A percentile compares a stretch with the other conserved stretches of the same genome.
Evolutionary conservation across 2,113 vertebrate genomes (phyloP).

Genomic region (Saccopteryx leptura): DNA sequence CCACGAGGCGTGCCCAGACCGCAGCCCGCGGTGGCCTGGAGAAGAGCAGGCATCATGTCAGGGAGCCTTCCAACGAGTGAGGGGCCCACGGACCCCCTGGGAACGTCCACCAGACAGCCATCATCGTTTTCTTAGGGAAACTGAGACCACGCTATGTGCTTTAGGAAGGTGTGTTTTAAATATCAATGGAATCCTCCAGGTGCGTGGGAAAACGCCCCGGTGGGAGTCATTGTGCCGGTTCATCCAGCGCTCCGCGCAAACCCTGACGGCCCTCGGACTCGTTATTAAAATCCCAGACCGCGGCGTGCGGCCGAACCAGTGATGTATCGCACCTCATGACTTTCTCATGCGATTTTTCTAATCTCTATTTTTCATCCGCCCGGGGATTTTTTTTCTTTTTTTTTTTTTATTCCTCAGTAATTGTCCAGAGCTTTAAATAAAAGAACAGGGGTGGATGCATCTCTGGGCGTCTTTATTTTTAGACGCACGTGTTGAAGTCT

Average conservation of each 20-base stretch:
- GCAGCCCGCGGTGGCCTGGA: background rate
- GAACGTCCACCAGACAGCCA: background rate
- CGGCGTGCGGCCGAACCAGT: background rate
- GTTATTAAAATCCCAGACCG: conserved; percentile 63
- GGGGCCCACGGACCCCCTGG: too few species aligned
- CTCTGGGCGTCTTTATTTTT: conserved; percentile 35
- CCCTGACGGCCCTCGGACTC: background rate
- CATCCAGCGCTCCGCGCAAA: background rate
- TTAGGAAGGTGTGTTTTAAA: conserved; percentile 52
- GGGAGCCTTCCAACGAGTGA: background rate
- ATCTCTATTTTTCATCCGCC: conserved; percentile 63
- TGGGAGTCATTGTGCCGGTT: background rate
- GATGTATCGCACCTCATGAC: background rate
- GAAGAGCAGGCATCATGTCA: background rate
- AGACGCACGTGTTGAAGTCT: conserved; percentile 58
- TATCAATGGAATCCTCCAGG: background rate
- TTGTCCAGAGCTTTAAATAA: conserved; percentile 68
- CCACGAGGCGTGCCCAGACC: accelerated
- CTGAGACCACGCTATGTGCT: background rate
- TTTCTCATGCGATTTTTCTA: conserved; percentile 70
- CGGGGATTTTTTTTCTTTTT: background rate
- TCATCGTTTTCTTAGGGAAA: background rate
- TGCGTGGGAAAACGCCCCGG: conserved; percentile 20
- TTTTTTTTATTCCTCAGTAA: background rate
- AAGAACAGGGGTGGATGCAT: conserved; percentile 60